Evolutionary conservation across 2,113 vertebrate genomes (phyloP), one percentile per base, ranked within the genome.

Genomic region (Mola mola): DNA sequence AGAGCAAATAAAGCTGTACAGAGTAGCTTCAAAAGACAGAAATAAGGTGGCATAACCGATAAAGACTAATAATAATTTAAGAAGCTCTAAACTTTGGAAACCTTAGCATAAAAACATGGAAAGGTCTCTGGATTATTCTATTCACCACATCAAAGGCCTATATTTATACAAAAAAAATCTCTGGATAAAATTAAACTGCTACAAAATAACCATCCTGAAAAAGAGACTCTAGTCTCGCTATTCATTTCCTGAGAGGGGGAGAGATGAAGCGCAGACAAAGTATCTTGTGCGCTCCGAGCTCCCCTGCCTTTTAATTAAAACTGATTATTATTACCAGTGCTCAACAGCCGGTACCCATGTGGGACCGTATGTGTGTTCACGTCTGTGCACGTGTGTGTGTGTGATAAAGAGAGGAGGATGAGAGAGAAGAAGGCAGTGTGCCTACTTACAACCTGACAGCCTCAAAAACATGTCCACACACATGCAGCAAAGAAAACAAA

Each of bases 281-380:
- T 22, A 63, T 24, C 59, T 49, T 29, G 41, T 21, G 42, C 38
- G 58, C 17, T 13, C 16, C 1, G 26, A 66, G 62, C 21, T 47
- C 8, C n/a, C 8, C 37, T 67, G 57, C 68, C 53, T 82, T 73
- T 76, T 78, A 83, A 85, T 83, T 78, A 80, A 68, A 72, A 42
- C 63, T 66, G 66, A 85, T 82, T 74, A 84, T 77, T 75, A 66
- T 70, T 28, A 75, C 25, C 59, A 64, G 57, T 4, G 31, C 48
- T 82, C 69, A 46, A 66, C 26, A 36, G 17, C n/a, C 8, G 33
- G 68, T 43, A 51, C 26, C 41, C 78, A 66, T 66, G 38, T 52
- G 60, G 60, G 77, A 43, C 19, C 36, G 25, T 20, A 22, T 6
- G 4, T 2, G 24, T 43, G 34, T 60, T 31, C 55, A 37, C 21